Evolutionary conservation across 2,113 vertebrate species (phyloP).

Genomic region (Callochromis pleurospilus): DNA sequence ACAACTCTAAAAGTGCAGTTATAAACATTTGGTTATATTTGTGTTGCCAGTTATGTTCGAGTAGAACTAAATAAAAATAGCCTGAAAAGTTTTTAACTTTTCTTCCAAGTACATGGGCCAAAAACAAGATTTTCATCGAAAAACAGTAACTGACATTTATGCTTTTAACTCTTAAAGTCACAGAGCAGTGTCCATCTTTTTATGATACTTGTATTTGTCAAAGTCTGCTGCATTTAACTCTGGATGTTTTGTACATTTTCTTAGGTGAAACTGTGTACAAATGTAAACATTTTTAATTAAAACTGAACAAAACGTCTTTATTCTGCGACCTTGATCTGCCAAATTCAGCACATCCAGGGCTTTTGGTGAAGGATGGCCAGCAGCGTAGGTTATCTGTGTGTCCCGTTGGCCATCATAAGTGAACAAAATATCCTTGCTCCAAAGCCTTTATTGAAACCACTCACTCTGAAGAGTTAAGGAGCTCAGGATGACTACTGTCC

Average conservation of each 20-base stretch:
- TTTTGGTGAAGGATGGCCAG: not conserved
- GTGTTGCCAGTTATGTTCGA: not conserved
- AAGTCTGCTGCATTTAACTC: not conserved
- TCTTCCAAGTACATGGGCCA: not conserved
- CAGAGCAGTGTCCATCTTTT: not conserved
- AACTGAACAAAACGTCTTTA: not conserved
- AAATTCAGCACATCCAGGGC: not conserved
- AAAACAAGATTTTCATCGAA: not conserved
- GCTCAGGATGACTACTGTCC: conserved; percentile 21
- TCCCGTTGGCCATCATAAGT: not conserved
- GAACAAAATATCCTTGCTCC: not conserved
- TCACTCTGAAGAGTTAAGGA: conserved; percentile 2
- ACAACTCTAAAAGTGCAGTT: not conserved
- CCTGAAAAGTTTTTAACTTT: not conserved
- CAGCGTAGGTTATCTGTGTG: not conserved
- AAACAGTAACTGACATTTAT: not conserved
- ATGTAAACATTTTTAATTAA: not conserved
- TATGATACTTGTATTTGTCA: not conserved
- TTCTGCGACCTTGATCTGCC: not conserved
- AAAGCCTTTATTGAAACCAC: conserved; percentile 17
- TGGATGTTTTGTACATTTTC: not conserved
- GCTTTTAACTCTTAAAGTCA: not conserved
- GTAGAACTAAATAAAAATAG: not conserved
- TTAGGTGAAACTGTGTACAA: not conserved
- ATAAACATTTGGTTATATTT: not conserved